Base-by-base conservation (phyloP, 2,888 invertebrate genomes). In the Hyalella azteca region DNA sequence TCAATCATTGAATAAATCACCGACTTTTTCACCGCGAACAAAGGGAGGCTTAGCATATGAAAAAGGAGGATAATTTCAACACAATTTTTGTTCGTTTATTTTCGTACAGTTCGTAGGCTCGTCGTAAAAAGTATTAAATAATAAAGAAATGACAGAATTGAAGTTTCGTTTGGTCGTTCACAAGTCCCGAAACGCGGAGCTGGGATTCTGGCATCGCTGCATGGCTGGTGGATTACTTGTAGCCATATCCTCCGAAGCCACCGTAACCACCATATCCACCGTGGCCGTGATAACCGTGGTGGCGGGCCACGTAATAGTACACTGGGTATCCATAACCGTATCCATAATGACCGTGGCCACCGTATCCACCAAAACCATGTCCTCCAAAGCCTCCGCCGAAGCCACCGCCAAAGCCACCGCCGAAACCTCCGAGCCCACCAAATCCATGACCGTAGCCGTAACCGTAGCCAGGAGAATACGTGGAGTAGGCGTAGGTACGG, bases 391-490 rank as follows among this genome's bases (percentile, higher is more conserved):
- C 59, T 26, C 66, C 66, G 9, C 66, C 66, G 29, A 66, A 66
- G 11, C 66, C 66, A 11, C 66, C 66, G 36, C 36, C 19, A 36
- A 32, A 32, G 15, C 36, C 9, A 29, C 36, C 36, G 22, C 66
- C 66, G 39, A 15, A 32, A 13, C 66, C 66, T 3, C 66, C 66
- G 36, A 36, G 39, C 0, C 73, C 73, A 36, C 73, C 36, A 29
- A 29, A 73, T 39, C 73, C 36, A 15, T 48, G 48, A n/a, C n/a
- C n/a, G n/a, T 59, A 59, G 59, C 75, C 75, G 75, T 75, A 75
- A 0, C 75, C 45, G 45, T 75, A 41, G 36, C 75, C 75, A 41
- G 45, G 75, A 13, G 41, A 45, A 45, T 75, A 75, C 5, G 66
- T 36, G 19, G 32, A 36, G 66, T 66, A 66, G 39, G 36, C 66